Base-by-base conservation (phyloP, 1,140 invertebrate genomes). In the Trichonephila clavata region DNA sequence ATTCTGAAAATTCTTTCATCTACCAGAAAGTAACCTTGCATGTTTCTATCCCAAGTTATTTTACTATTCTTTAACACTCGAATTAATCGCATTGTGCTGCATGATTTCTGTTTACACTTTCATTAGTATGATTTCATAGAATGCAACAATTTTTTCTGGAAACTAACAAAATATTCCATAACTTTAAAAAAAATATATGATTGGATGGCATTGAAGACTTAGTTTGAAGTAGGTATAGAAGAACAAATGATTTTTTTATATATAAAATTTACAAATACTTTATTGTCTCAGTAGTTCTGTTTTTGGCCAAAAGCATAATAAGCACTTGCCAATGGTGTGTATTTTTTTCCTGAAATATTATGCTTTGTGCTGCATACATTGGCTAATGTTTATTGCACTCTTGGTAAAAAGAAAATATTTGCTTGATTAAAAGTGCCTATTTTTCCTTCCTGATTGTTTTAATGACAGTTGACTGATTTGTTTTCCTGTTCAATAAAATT, bases 391-490 rank as follows among this genome's bases (percentile, higher is more conserved):
- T 83, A 43, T 57, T 83, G 27, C 50, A 50, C 39, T 83, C 13
- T 83, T 83, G 27, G 80, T 57, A 39, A 83, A 83, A 83, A 59
- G n/a, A n/a, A 39, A 27, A 18, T 21, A 84, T 27, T 21, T 59
- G 20, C 83, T 10, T 59, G 24, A 84, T n/a, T 27, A 84, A 27
- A 50, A 8, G 8, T 77, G 71, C 71, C 21, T 77, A 4, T 39
- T 32, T 18, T 32, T 7, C 50, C 8, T 13, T 50, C n/a, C 65
- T 24, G 24, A 68, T 84, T 87, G 86, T 87, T 83, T 92, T 61
- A 93, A 93, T 94, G 93, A 83, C 57, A 89, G 93, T 94, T 94
- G 93, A 94, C 93, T 94, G 86, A 16, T 84, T 90, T 94, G 71
- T 93, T 93, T 86, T 27, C 60, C 24, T 88, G 39, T 65, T 21